These are phyloP conservation scores for Cataglyphis rosenhaueri DNA, from an alignment of 2,888 invertebrate species.

Conservation along the genomic window DNA sequence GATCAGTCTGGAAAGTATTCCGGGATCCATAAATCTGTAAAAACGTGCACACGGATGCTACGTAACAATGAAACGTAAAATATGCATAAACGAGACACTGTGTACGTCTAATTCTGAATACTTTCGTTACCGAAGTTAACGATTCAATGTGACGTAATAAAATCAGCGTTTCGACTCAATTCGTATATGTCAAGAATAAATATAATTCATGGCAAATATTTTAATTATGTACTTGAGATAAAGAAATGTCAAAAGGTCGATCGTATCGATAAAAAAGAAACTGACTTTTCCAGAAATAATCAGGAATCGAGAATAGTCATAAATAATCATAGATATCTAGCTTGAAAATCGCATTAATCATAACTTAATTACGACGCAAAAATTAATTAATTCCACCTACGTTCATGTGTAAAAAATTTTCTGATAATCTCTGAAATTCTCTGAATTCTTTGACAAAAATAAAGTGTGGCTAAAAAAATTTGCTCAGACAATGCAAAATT, in stretches of 20 bases:
- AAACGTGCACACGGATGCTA: background rate
- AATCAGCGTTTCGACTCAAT: background rate
- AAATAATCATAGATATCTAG: background rate
- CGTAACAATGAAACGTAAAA: background rate
- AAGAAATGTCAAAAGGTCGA: background rate
- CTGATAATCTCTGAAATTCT: background rate
- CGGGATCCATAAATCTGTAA: conserved; percentile 84
- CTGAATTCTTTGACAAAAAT: background rate
- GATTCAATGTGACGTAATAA: background rate
- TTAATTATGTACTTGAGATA: background rate
- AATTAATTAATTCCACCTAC: background rate
- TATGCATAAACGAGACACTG: background rate
- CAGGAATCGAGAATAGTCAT: background rate
- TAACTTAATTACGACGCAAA: background rate
- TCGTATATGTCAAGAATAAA: background rate
- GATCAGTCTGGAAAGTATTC: conserved; percentile 86
- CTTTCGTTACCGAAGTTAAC: background rate
- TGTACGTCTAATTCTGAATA: background rate
- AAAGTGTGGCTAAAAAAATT: background rate
- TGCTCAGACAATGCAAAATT: background rate
- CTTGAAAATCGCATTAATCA: background rate
- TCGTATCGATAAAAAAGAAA: background rate
- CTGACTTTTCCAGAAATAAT: background rate
- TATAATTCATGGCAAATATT: background rate
- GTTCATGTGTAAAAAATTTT: background rate